Evolutionary conservation across 1,140 invertebrate species (phyloP).

Genomic region (Anastrepha obliqua): DNA sequence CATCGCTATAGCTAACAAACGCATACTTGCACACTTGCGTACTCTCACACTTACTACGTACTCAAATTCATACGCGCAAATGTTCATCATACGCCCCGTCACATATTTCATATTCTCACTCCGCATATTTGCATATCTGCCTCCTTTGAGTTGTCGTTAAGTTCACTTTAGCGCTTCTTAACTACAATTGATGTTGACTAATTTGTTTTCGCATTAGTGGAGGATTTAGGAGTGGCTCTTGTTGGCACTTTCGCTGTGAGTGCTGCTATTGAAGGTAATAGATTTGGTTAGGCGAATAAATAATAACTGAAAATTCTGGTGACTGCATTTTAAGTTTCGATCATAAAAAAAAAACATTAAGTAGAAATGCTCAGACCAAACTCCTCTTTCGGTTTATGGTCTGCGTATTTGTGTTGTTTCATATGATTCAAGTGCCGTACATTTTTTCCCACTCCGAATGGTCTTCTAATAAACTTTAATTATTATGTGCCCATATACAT

Average conservation of each 20-base stretch:
- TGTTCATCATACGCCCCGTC: background rate
- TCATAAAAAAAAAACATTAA: too few species aligned
- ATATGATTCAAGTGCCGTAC: too few species aligned
- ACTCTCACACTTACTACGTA: too few species aligned
- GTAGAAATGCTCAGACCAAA: too few species aligned
- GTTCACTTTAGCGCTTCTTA: constrained; percentile 20
- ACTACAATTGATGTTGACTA: constrained; percentile 41
- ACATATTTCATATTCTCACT: background rate
- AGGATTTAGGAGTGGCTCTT: background rate
- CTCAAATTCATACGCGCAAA: background rate
- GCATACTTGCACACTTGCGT: too few species aligned
- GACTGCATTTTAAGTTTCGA: too few species aligned
- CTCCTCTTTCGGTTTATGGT: too few species aligned
- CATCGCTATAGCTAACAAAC: too few species aligned
- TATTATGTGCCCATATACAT: too few species aligned
- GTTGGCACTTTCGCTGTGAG: background rate
- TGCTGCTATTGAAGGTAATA: constrained; percentile 1
- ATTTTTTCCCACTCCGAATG: too few species aligned
- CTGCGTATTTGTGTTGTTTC: too few species aligned
- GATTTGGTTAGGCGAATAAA: background rate
- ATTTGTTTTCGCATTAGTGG: constrained; percentile 17
- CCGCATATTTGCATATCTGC: background rate
- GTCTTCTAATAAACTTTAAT: too few species aligned
- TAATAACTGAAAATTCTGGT: background rate
- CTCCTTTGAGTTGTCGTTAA: constrained; percentile 23